phyloP scores from a whole-genome alignment of 92 coral and sea anemone species.

The Epizoanthus stellaris region DNA sequence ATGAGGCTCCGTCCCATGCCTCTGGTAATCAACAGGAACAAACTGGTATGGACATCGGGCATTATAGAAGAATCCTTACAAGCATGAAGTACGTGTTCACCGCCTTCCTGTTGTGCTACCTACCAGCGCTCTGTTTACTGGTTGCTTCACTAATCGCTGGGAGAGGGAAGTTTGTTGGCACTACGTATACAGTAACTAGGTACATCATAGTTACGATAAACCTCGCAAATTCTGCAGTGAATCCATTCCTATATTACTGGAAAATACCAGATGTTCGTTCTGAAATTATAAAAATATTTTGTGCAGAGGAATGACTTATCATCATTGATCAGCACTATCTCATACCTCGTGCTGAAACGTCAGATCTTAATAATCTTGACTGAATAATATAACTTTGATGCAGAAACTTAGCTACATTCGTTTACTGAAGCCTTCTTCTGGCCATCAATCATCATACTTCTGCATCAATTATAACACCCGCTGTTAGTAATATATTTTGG shows the following conservation, averaged over 20 bases:
- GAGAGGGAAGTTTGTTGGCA: background rate
- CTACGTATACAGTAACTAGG: no score
- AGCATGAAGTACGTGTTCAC: background rate
- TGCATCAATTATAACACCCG: no score
- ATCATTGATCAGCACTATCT: no score
- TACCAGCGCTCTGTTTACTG: background rate
- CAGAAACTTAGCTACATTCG: no score
- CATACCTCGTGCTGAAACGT: background rate
- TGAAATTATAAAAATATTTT: background rate
- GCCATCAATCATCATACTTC: no score
- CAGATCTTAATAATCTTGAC: background rate
- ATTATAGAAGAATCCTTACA: background rate
- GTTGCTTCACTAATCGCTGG: background rate
- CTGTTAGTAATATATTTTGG: no score
- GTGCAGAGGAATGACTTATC: background rate
- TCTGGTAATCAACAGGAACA: slow-evolving; percentile 3
- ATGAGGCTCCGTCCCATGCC: background rate
- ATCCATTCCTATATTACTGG: slow-evolving; percentile 7
- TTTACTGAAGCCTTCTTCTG: no score
- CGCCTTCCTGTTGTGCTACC: background rate
- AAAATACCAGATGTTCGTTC: slow-evolving; percentile 2
- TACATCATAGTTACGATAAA: background rate
- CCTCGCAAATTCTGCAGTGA: slow-evolving; percentile 4
- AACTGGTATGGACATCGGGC: background rate
- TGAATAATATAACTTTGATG: no score